Conservation (phyloP, 2,797 vertebrate species). For the Scarus forsteni region DNA sequence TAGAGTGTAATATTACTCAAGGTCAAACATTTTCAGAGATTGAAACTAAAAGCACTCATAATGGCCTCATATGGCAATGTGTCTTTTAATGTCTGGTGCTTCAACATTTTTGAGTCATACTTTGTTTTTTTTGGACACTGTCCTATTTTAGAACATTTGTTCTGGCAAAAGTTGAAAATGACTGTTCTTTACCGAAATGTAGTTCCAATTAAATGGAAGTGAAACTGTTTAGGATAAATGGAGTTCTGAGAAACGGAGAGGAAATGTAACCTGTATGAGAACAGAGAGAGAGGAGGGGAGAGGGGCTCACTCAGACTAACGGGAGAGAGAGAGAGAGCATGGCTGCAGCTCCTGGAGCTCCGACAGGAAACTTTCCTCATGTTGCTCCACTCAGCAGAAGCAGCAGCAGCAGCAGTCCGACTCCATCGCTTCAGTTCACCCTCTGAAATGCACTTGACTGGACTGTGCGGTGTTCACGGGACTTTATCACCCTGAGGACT, state of each 20-base stretch:
- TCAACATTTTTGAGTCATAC: not conserved
- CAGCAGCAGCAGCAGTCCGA: constrained; percentile 12
- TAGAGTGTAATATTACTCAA: no score
- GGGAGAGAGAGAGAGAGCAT: constrained; percentile 43
- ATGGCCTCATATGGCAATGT: not conserved
- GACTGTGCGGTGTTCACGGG: constrained; percentile 14
- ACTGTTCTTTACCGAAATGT: constrained; percentile 6
- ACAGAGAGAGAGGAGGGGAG: constrained; percentile 19
- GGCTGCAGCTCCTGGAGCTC: constrained; percentile 34
- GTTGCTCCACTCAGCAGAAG: constrained; percentile 18
- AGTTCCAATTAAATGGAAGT: constrained; percentile 7
- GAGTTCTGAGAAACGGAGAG: constrained; percentile 11
- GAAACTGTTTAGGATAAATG: constrained; percentile 1
- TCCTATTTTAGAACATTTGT: constrained; percentile 11
- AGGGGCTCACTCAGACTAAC: constrained; percentile 11
- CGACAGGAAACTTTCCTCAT: constrained; percentile 61
- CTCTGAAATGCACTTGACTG: constrained; percentile 58
- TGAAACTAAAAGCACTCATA: not conserved
- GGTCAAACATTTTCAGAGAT: no score
- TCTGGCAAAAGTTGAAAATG: constrained; percentile 9
- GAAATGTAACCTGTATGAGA: not conserved
- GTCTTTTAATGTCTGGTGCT: not conserved
- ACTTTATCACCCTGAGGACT: constrained; percentile 12
- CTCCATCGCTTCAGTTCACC: constrained; percentile 5
- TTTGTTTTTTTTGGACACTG: constrained; percentile 1